Evolutionary conservation across 2,113 vertebrate genomes (phyloP).

Genomic region (Pachypanchax playfairii): DNA sequence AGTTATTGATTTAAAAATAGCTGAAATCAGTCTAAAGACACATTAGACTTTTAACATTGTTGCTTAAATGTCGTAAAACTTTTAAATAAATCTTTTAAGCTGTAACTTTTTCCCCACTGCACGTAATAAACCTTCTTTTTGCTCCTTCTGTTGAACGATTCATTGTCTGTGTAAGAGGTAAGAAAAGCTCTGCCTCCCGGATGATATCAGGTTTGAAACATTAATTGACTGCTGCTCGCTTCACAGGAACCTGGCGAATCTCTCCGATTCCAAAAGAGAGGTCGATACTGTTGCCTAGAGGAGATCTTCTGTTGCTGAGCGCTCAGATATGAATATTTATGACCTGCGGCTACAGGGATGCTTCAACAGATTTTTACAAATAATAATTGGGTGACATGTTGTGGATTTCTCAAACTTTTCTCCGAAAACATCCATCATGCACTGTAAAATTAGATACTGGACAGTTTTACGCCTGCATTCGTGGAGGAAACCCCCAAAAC

Average conservation of each 20-base stretch:
- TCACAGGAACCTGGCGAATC: slow-evolving; percentile 28
- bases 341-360: neutral
- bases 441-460: slow-evolving; percentile 29
- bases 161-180: slow-evolving; percentile 27
- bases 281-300: slow-evolving; percentile 40
- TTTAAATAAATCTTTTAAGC: too few species aligned
- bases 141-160: slow-evolving; percentile 8
- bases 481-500: slow-evolving; percentile 16
- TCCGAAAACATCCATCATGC: slow-evolving; percentile 46
- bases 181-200: slow-evolving; percentile 4
- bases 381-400: slow-evolving; percentile 43
- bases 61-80: too few species aligned
- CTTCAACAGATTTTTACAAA: slow-evolving; percentile 40
- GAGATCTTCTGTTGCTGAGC: slow-evolving; percentile 46
- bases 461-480: slow-evolving; percentile 13
- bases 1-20: too few species aligned
- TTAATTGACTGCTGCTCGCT: slow-evolving; percentile 42
- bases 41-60: too few species aligned
- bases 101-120: too few species aligned
- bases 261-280: slow-evolving; percentile 3
- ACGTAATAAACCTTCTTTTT: neutral
- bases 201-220: slow-evolving; percentile 19
- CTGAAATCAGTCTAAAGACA: too few species aligned
- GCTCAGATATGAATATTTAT: slow-evolving; percentile 64
- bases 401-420: slow-evolving; percentile 29